Percentiles rank a stretch among this genome's conserved stretches.
Conservation (phyloP, 1,140 invertebrate genomes). For the Steinernema feltiae region DNA sequence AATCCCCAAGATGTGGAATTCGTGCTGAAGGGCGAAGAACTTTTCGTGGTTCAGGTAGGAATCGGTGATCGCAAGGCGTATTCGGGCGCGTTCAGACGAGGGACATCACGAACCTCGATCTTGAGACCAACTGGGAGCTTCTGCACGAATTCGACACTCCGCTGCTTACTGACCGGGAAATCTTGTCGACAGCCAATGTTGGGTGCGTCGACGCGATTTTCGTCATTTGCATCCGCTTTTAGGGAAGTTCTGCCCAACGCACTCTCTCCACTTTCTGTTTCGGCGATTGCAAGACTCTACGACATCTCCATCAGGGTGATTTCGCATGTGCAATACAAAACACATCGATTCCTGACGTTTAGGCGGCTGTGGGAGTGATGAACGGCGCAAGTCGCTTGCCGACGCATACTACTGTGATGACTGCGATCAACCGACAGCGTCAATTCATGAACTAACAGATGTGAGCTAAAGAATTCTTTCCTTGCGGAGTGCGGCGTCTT, state of each 20-base stretch:
- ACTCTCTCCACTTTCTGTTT: not conserved
- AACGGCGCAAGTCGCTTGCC: too few relatives aligned
- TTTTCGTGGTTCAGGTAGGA: not conserved
- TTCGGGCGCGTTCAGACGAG: not conserved
- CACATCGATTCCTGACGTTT: too few relatives aligned
- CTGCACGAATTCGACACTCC: slow-evolving; percentile 7
- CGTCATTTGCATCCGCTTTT: not conserved
- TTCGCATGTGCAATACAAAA: too few relatives aligned
- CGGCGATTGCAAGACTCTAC: not conserved
- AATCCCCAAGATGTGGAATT: slow-evolving; percentile 71
- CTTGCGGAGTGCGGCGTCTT: not conserved
- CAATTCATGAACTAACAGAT: not conserved
- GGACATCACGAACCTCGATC: not conserved
- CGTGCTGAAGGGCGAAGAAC: slow-evolving; percentile 42
- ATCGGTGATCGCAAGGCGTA: not conserved
- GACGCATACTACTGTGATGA: too few relatives aligned
- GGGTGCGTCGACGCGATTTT: not conserved
- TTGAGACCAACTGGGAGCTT: not conserved
- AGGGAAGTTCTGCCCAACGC: not conserved
- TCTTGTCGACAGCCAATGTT: not conserved
- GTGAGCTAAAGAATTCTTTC: not conserved
- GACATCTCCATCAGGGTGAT: not conserved
- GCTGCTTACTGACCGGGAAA: not conserved
- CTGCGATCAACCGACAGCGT: not conserved
- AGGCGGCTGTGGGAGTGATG: too few relatives aligned